Percentiles rank a stretch among this genome's conserved stretches.
Evolutionary conservation across 2,113 vertebrate species (phyloP).

Genomic region (Phodopus roborovskii): DNA sequence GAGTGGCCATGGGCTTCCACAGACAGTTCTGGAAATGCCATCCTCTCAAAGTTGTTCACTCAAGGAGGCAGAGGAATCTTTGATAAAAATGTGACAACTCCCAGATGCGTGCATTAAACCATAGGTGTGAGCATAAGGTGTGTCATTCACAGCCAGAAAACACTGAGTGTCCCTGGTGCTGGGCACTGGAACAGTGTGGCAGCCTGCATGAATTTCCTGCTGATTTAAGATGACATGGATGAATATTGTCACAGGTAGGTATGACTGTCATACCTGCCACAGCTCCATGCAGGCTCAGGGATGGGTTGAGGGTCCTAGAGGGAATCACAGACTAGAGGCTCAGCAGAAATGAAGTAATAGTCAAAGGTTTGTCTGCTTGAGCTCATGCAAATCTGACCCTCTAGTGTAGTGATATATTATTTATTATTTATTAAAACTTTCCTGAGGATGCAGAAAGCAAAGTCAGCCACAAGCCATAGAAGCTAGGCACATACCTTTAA

Average conservation of each 20-base stretch:
- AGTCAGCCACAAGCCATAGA: too few species aligned
- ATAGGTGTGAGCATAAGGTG: background rate
- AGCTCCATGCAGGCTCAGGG: background rate
- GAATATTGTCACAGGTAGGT: background rate
- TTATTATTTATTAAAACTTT: too few species aligned
- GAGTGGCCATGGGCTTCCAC: background rate
- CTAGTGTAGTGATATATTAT: background rate
- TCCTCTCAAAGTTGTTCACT: background rate
- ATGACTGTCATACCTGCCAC: background rate
- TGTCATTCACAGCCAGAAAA: background rate
- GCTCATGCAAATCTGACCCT: background rate
- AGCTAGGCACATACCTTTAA: too few species aligned
- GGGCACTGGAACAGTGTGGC: background rate
- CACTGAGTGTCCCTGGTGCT: background rate
- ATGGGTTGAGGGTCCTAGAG: background rate
- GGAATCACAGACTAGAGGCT: background rate
- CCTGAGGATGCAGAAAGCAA: too few species aligned
- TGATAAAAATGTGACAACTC: background rate
- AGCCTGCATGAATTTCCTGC: background rate
- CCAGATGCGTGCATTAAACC: background rate
- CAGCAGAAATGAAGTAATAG: background rate
- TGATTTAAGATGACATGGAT: background rate
- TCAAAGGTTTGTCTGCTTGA: background rate
- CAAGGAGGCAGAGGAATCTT: background rate
- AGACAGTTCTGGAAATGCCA: background rate